Conservation (phyloP, 2,888 invertebrate species). For the Acholoe squamosa region DNA sequence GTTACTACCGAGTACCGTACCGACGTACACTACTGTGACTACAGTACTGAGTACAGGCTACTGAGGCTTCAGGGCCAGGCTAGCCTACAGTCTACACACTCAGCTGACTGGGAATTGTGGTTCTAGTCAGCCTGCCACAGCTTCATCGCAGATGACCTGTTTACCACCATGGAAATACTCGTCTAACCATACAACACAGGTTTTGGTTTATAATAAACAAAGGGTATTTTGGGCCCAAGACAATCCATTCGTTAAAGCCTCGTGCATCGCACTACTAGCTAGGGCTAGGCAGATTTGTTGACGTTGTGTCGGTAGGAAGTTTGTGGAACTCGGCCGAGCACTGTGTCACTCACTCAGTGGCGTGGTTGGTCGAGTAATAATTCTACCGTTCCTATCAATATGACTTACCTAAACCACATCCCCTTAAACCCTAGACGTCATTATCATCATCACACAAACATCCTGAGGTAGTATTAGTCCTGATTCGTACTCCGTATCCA, state of each 20-base stretch:
- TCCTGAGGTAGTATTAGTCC: conserved; percentile 48
- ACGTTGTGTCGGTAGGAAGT: conserved; percentile 56
- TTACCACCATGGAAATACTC: no score
- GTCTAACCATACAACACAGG: no score
- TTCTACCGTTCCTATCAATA: neutral
- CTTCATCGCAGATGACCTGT: no score
- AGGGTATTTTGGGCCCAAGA: no score
- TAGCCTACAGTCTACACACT: no score
- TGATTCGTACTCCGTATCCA: conserved; percentile 47
- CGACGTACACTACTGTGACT: no score
- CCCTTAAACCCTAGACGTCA: conserved; percentile 41
- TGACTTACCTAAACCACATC: conserved; percentile 50
- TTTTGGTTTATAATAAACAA: no score
- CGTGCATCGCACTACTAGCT: neutral
- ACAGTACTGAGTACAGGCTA: no score
- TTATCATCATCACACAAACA: neutral
- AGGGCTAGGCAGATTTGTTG: conserved; percentile 26
- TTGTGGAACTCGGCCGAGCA: conserved; percentile 39
- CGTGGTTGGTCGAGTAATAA: conserved; percentile 11
- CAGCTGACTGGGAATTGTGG: no score
- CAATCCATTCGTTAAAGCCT: neutral
- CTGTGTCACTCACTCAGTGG: conserved; percentile 43
- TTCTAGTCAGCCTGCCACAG: no score
- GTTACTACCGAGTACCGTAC: no score
- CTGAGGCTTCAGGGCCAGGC: no score